Base-by-base conservation (phyloP, 2,113 vertebrate species). In the Lutjanus erythropterus region DNA sequence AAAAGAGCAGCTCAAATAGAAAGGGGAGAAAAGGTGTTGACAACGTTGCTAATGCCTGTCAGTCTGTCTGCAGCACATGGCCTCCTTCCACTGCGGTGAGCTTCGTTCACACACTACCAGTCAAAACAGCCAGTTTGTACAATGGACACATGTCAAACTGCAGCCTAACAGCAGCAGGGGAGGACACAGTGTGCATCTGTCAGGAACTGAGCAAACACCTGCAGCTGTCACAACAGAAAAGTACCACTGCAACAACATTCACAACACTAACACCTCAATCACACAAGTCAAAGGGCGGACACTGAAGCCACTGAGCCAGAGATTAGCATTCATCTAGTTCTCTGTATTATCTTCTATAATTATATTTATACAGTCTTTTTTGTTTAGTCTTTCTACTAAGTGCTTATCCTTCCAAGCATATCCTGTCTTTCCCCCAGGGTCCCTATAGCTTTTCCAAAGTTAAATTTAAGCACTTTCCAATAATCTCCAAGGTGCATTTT, bases 81-180 rank as follows among this genome's bases (percentile, higher is more conserved):
- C 73, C 61, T 75, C 59, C 49, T 75, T 79, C 74, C 72, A 77
- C 72, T 21, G 59, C 75, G 70, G 25, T 44, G 67, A 67, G 77
- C 72, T 58, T 58, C 1, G n/a, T 67, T 88, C 86, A 75, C 80
- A 80, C 75, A 49, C 58, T 53, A 33, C 42, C 80, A 91, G 86
- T 90, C 85, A 90, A 85, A 91, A 79, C 70, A 75, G 67, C 27
- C 84, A 55, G 65, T 78, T 78, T 83, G 74, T 55, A 83, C 75
- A 67, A 78, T 61, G 78, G 84, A 90, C 84, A 87, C 79, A 78
- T 89, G 89, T 92, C 92, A 87, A 81, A 83, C 85, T 64, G 78
- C 79, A 85, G 78, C 53, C 75, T 47, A 65, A 73, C 80, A 58
- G 83, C 83, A 84, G 80, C 69, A 59, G 74, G 75, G 81, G 67